Evolutionary conservation across 2,797 vertebrate species (phyloP), one percentile per base, ranked within the genome.

Genomic region (Paratrypauchen microcephalus): DNA sequence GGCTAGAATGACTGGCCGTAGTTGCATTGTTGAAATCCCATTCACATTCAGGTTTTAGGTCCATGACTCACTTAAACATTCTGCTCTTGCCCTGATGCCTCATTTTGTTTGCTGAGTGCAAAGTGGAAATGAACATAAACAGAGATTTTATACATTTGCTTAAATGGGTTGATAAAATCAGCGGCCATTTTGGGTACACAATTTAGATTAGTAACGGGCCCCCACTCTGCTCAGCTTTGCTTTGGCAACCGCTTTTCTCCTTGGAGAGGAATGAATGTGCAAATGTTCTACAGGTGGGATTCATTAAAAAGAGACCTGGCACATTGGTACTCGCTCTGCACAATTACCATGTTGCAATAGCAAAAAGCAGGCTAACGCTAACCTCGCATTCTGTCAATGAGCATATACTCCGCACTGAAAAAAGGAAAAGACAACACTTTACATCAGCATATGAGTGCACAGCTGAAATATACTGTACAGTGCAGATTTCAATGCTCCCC

Each of bases 281-380:
- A 90, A 88, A 90, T 91, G 87, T 87, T 82, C 82, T 87, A 84
- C 93, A 94, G 92, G 93, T 94, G 93, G 91, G 89, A 92, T 91
- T 92, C 91, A 93, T 93, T 93, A 93, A 85, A 84, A 72, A 80
- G 83, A 84, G 85, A 88, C 88, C 90, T 90, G 85, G 88, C 90
- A 91, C 87, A 86, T 58, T 82, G 87, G 87, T 88, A 81, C 81
- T 87, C 26, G 64, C 86, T 86, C 78, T 86, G 84, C 86, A 87
- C 88, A 89, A 91, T 91, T 88, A 88, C 82, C 74, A 77, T 74
- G 72, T 86, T 86, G 74, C 83, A 86, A 89, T 88, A 80, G 73
- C 74, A 80, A 77, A 79, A 79, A 88, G 83, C 75, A 66, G 60
- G 78, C 74, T 78, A 81, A 85, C 66, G 78, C 79, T 78, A 84